Base-by-base conservation (phyloP, 2,113 vertebrate species). In the Argyrosomus japonicus region DNA sequence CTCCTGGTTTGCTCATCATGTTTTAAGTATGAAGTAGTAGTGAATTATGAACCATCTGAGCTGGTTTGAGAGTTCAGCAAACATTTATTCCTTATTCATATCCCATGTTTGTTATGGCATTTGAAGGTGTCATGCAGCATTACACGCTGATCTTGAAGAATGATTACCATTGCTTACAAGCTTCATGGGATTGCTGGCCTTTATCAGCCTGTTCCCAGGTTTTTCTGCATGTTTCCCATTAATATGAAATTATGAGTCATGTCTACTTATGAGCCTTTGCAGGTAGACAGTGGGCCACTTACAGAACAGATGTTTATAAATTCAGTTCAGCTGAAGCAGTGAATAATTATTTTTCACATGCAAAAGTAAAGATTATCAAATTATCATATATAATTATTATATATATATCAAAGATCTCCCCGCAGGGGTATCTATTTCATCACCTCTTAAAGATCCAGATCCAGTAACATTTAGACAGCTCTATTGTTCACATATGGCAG, bases 1-100 rank as follows among this genome's bases (percentile, higher is more conserved):
- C 32, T 25, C 29, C 15, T 8, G 27, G 14, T 70, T 70, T 45
- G 40, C 0, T 73, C 3, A 74, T 57, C 51, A 63, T 62, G 40
- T 79, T 75, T 83, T 36, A 58, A 50, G 6, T 70, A 51, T 79
- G 10, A n/a, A n/a, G n/a, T n/a, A n/a, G n/a, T n/a, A n/a, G n/a
- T n/a, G n/a, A 50, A 75, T 75, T 71, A 79, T 71, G 0, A 75
- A 70, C 11, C 48, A 50, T 29, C 25, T 68, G 48, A 68, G 68
- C 11, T 76, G 23, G 9, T 68, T 48, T 62, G 54, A 61, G 21
- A 65, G 18, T 70, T 56, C 45, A 51, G 67, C 13, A 19, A 54
- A 70, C 29, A 70, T 7, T 23, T 53, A 53, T 19, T 43, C 27
- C 17, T 79, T 48, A 69, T 79, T 84, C 25, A 53, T 2, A 53